Evolutionary conservation across 2,888 invertebrate genomes (phyloP), one percentile per base, ranked within the genome.

Genomic region (Hydrotaea cyrtoneurina): DNA sequence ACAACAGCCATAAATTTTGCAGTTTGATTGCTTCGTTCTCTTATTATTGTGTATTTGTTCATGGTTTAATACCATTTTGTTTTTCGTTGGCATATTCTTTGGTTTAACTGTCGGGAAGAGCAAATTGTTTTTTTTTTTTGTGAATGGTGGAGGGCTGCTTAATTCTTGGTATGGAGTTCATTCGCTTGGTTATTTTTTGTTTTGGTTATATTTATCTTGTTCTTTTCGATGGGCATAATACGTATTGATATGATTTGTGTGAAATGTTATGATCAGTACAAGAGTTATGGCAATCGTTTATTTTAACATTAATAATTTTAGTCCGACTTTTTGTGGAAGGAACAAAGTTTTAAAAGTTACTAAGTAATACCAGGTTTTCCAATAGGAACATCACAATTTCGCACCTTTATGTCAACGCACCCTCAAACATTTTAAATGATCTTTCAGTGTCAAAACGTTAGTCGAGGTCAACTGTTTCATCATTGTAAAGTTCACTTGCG

Each of bases 251-350:
- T 69, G 21, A 23, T 43, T 23, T 46, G 46, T 69, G 46, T 19
- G 46, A 46, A 69, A 69, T 69, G 69, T 69, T 69, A 15, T 69
- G 69, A 69, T 69, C 69, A 46, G 69, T 15, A 15, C 3, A 69
- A 69, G 69, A 69, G 46, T 69, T 69, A 69, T 69, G 69, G 69
- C 69, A 46, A 69, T 69, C 69, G 69, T 69, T 69, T 69, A 69
- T 69, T 69, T 69, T 46, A 69, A 69, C 69, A 69, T 69, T 46
- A 69, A 69, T 69, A 69, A 69, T 36, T 64, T 62, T 39, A 31
- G 23, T 57, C 5, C 2, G 21, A n/a, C 43, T 43, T 13, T 43
- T 43, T 13, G 2, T 13, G 15, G 13, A 43, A n/a, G 43, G 43
- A 43, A 43, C 43, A 43, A 43, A 43, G n/a, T n/a, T n/a, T n/a